Percentiles rank a stretch among this genome's conserved stretches.
phyloP scores from a whole-genome alignment of 2,797 vertebrate genomes.

The Hoplostethus mediterraneus region DNA sequence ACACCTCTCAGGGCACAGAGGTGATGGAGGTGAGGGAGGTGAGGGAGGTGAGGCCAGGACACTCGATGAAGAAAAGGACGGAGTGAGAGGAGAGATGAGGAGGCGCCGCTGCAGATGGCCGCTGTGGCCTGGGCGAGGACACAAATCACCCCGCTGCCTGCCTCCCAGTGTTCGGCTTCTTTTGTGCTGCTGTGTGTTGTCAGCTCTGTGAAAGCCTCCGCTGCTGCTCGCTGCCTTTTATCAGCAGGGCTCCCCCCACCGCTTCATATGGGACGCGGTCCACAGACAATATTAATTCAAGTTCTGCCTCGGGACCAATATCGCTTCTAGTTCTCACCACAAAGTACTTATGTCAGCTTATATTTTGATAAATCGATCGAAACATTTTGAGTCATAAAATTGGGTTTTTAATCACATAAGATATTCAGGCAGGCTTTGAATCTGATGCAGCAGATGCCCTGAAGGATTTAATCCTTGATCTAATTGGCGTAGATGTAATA shows the following conservation, averaged over 20 bases:
- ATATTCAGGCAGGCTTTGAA: not conserved
- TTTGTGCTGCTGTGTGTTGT: slow-evolving; percentile 34
- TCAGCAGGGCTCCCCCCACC: slow-evolving; percentile 15
- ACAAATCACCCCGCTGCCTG: slow-evolving; percentile 67
- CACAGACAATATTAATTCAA: slow-evolving; percentile 28
- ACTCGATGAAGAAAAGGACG: slow-evolving; percentile 26
- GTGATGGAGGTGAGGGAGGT: slow-evolving; percentile 40
- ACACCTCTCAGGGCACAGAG: slow-evolving; percentile 46
- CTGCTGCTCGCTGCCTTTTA: slow-evolving; percentile 54
- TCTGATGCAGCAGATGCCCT: not conserved
- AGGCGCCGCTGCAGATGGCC: slow-evolving; percentile 71
- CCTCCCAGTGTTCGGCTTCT: slow-evolving; percentile 38
- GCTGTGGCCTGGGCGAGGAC: slow-evolving; percentile 42
- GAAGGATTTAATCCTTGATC: not conserved
- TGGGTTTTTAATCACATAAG: too few species aligned
- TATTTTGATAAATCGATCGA: not conserved
- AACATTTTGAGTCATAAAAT: too few species aligned
- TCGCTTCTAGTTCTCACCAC: not conserved
- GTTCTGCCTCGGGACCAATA: not conserved
- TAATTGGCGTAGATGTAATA: not conserved
- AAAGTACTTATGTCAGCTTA: not conserved
- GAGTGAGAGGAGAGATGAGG: slow-evolving; percentile 13
- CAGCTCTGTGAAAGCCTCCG: slow-evolving; percentile 55
- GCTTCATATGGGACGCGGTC: slow-evolving; percentile 2
- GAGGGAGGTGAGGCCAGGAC: too few species aligned